Conservation (phyloP, 2,113 vertebrate species). For the Rutilus rutilus region DNA sequence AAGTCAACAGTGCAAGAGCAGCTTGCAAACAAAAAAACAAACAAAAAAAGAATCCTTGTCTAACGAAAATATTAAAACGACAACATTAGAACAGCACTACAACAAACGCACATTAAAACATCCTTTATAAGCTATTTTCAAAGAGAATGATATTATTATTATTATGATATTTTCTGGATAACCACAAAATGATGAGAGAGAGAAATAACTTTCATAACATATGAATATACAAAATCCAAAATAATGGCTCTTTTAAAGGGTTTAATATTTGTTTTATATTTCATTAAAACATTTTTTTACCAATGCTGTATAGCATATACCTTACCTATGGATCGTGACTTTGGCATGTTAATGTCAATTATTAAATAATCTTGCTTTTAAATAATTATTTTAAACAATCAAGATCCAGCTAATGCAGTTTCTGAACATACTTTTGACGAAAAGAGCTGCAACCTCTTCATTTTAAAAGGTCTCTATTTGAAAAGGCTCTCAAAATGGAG, state of each 20-base stretch:
- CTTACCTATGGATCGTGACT: neutral
- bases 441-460: neutral
- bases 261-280: too few relatives aligned
- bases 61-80: neutral
- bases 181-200: neutral
- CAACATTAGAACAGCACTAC: neutral
- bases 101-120: neutral
- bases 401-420: neutral
- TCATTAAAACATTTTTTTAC: too few relatives aligned
- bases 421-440: neutral
- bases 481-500: conserved; percentile 30
- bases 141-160: neutral
- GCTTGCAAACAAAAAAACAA: neutral
- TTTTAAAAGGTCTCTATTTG: neutral
- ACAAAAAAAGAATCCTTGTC: neutral
- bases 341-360: neutral
- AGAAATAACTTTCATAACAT: neutral
- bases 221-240: neutral
- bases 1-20: neutral
- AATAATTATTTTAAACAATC: neutral
- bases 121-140: neutral
- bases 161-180: neutral
- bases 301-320: neutral
- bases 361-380: neutral
- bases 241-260: too few relatives aligned